A percentile compares a stretch with the other conserved stretches of the same genome.
Evolutionary conservation across 2,888 invertebrate species (phyloP).

Genomic region (Agrotis ipsilon): DNA sequence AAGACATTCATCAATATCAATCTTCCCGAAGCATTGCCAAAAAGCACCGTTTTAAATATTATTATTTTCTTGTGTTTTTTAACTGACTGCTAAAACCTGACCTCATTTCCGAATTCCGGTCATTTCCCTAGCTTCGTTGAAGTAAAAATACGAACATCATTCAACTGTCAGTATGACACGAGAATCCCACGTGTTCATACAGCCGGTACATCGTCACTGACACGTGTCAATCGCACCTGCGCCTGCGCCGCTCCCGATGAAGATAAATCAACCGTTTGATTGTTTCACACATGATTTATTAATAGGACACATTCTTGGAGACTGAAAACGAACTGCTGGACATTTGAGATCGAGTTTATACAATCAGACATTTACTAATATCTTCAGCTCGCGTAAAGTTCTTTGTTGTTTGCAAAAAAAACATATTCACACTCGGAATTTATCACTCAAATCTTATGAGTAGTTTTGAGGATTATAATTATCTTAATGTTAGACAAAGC

Average conservation of each 20-base stretch:
- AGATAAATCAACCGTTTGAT: conserved; percentile 57
- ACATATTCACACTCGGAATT: too few relatives aligned
- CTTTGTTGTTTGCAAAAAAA: too few relatives aligned
- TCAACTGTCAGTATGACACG: conserved; percentile 31
- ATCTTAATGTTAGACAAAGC: too few relatives aligned
- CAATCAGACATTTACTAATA: background rate
- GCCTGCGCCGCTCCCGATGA: conserved; percentile 23
- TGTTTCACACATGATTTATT: conserved; percentile 53
- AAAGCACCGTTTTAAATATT: background rate
- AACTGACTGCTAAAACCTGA: conserved; percentile 31
- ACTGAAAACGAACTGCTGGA: conserved; percentile 34
- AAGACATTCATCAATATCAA: background rate
- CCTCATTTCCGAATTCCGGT: conserved; percentile 17
- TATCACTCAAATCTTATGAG: too few relatives aligned
- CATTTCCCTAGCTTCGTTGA: conserved; percentile 22
- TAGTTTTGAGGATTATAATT: too few relatives aligned
- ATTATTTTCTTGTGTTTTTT: background rate
- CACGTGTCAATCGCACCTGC: conserved; percentile 59
- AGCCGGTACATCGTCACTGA: conserved; percentile 33
- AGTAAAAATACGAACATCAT: conserved; percentile 21
- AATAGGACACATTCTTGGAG: conserved; percentile 40
- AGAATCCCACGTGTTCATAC: conserved; percentile 41
- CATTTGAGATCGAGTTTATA: conserved; percentile 24
- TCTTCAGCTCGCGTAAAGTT: too few relatives aligned
- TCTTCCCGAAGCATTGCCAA: background rate